Evolutionary conservation across 2,888 invertebrate genomes (phyloP).

Genomic region (Patella caerulea): DNA sequence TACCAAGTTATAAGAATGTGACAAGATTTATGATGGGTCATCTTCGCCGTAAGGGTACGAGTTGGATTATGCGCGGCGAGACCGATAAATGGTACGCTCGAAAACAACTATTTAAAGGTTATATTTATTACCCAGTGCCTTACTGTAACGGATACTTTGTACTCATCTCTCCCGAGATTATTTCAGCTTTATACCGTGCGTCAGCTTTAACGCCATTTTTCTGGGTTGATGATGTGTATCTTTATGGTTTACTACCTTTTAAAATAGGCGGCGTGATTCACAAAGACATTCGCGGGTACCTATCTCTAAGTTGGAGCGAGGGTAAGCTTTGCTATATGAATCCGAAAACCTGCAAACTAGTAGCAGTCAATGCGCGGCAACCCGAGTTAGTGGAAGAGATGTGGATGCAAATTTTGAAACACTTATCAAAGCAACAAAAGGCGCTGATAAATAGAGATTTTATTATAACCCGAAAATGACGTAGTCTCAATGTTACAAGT

Average conservation of each 20-base stretch:
- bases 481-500: too few relatives aligned
- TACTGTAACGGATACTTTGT: constrained; percentile 67
- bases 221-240: constrained; percentile 70
- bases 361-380: constrained; percentile 44
- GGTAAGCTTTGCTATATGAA: constrained; percentile 45
- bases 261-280: constrained; percentile 54
- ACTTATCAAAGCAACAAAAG: background rate
- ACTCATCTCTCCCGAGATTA: constrained; percentile 55
- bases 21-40: constrained; percentile 50
- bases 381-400: constrained; percentile 46
- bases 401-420: constrained; percentile 45
- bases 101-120: constrained; percentile 52
- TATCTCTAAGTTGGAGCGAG: constrained; percentile 80
- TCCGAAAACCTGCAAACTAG: constrained; percentile 38
- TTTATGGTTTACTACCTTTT: constrained; percentile 63
- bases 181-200: constrained; percentile 58
- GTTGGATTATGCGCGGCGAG: constrained; percentile 45
- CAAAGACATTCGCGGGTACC: constrained; percentile 82
- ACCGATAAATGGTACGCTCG: constrained; percentile 55
- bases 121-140: constrained; percentile 57
- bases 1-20: constrained; percentile 42
- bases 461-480: background rate
- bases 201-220: constrained; percentile 65
- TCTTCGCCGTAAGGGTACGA: constrained; percentile 47
- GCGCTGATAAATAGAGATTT: background rate